Evolutionary conservation across 2,888 invertebrate species (phyloP).

Genomic region (Bembecia ichneumoniformis): DNA sequence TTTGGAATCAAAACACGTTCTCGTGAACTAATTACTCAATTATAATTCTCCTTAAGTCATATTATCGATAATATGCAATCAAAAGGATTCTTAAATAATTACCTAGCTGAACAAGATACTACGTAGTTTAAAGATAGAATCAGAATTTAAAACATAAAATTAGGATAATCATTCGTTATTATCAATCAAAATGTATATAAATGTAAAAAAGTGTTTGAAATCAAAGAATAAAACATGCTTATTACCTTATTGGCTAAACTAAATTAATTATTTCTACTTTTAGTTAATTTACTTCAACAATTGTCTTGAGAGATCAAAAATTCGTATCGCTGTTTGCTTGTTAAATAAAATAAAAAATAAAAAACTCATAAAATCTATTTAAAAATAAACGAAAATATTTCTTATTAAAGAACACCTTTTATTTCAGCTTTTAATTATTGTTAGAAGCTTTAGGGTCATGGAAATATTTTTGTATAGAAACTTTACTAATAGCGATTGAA

Average conservation of each 20-base stretch:
- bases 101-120: too few relatives aligned
- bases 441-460: too few relatives aligned
- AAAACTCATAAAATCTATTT: conserved; percentile 10
- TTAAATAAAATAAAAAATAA: background rate
- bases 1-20: conserved; percentile 56
- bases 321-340: conserved; percentile 46
- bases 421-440: too few relatives aligned
- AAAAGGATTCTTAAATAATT: conserved; percentile 24
- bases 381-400: too few relatives aligned
- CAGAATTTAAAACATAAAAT: too few relatives aligned
- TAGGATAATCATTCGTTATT: background rate
- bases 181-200: too few relatives aligned
- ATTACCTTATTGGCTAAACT: conserved; percentile 21
- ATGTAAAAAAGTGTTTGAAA: conserved; percentile 38
- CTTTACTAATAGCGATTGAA: too few relatives aligned
- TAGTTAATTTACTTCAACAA: conserved; percentile 65
- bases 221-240: conserved; percentile 67
- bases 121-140: too few relatives aligned
- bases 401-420: too few relatives aligned
- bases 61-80: conserved; percentile 55
- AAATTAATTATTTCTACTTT: conserved; percentile 28
- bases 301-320: conserved; percentile 51
- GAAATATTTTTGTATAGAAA: too few relatives aligned
- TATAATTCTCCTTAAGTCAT: conserved; percentile 38
- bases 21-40: conserved; percentile 11